Base-by-base conservation (phyloP, 2,888 invertebrate species). In the Apamea monoglypha region DNA sequence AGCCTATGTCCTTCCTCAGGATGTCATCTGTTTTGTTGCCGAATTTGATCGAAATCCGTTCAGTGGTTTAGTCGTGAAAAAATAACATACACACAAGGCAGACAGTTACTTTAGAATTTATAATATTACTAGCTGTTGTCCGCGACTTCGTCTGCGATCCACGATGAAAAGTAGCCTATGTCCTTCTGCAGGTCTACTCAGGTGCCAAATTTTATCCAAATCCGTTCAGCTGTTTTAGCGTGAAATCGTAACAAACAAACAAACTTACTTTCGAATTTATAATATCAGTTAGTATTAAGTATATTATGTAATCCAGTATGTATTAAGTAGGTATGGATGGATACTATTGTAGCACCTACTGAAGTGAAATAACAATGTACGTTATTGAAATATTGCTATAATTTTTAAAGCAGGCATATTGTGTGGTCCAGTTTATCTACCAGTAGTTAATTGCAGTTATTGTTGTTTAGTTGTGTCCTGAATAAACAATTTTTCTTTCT, bases 351-450 rank as follows among this genome's bases (percentile, higher is more conserved):
- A 1, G n/a, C 12, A 61, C 82, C 82, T 82, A 18, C 25, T 18
- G 1, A 36, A 4, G 0, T 44, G 1, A 1, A 56, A 18, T 0
- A 61, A 53, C 8, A 44, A 53, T 44, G 53, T 10, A n/a, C 47
- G 5, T 1, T 2, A 40, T 18, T 32, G 21, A 18, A 47, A 67
- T 21, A 25, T 82, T 80, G 70, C 61, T 56, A n/a, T 56, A 32
- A 40, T 3, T 74, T 56, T 44, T 21, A 3, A 2, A 3, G 6
- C 29, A 84, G 82, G 82, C 84, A 40, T 47, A 50, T 71, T 21
- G 16, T 29, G 0, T 50, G 21, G 29, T 8, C 5, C 8, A n/a
- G 12, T 32, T 32, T n/a, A 59, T n/a, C n/a, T 59, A 59, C n/a
- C n/a, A n/a, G 12, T 25, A 53, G 29, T 32, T 29, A 29, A 8